Evolutionary conservation across 1,140 invertebrate species (phyloP), one percentile per base, ranked within the genome.

Genomic region (Meteorus sp.): DNA sequence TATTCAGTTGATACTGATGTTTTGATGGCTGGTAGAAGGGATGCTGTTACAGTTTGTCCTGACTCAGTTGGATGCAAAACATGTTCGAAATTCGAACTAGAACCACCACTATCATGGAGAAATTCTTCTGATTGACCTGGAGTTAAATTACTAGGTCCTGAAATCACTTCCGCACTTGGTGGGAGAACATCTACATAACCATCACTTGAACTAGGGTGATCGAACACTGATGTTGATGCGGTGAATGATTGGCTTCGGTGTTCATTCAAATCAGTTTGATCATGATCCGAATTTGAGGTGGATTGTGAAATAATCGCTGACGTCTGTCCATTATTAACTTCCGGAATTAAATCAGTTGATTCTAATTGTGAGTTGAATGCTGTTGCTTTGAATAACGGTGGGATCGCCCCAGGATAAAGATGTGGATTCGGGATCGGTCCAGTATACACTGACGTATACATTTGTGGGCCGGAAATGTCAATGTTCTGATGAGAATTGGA

Each of bases 341-440:
- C 13, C 7, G 39, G 41, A 43, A 35, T 22, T 33, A n/a, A n/a
- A n/a, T n/a, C n/a, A n/a, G n/a, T n/a, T n/a, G n/a, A n/a, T 25
- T 23, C 54, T 1, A 48, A 41, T 13, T 29, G 22, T 3, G 63
- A 48, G 25, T 65, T 44, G 20, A 74, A 74, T n/a, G 54, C 45
- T 56, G 50, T 56, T 3, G 62, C 64, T 25, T 72, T 60, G 31
- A 67, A 76, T 0, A 75, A 50, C 0, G 76, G 76, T 3, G 76
- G 69, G 22, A 71, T 31, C 2, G 67, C 54, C 2, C 53, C 68
- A 3, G 70, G 59, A 47, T 71, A 69, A 2, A 78, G 13, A 37
- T 63, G 58, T 1, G 71, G 61, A 58, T 66, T 60, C 0, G 64
- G 52, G 13, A 65, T 48, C 0, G 63, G 60, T 25, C 31, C 35